Percentiles rank a stretch among this genome's conserved stretches.
phyloP scores from a whole-genome alignment of 37 sponge, comb jelly and placozoan genomes.

The Cliona cf. orientalis region DNA sequence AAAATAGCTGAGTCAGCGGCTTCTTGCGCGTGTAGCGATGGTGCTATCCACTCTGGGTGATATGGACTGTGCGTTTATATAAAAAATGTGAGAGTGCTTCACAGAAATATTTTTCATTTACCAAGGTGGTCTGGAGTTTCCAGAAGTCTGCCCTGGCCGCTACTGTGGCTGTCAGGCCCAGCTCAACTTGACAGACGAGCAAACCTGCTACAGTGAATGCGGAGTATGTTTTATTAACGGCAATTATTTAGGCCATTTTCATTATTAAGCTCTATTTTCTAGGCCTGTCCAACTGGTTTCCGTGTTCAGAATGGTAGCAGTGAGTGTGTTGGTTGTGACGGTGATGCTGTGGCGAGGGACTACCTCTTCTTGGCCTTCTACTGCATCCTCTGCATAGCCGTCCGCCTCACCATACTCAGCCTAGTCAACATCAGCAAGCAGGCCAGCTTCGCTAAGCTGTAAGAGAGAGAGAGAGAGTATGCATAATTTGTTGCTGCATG shows the following conservation, averaged over 20 bases:
- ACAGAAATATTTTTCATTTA: no score
- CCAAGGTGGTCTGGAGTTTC: not conserved
- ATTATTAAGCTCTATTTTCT: not conserved
- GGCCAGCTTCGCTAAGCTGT: not conserved
- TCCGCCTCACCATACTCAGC: slow-evolving; percentile 6
- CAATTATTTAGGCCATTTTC: not conserved
- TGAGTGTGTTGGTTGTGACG: slow-evolving; percentile 32
- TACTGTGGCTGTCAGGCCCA: slow-evolving; percentile 65
- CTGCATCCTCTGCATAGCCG: slow-evolving; percentile 11
- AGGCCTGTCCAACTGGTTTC: slow-evolving; percentile 50
- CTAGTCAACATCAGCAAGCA: slow-evolving; percentile 1
- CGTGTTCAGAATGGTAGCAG: slow-evolving; percentile 4
- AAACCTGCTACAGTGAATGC: no score
- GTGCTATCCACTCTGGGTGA: no score
- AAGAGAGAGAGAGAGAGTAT: not conserved
- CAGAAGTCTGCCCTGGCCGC: slow-evolving; percentile 30
- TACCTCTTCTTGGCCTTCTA: slow-evolving; percentile 51
- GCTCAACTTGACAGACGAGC: no score
- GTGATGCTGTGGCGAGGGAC: slow-evolving; percentile 27
- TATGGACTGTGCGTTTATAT: no score
- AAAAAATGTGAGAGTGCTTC: no score
- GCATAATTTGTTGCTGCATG: no score
- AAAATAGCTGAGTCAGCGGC: no score
- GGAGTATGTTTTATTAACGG: no score
- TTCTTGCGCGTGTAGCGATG: no score